phyloP scores from a whole-genome alignment of 2,113 vertebrate species.

The Reinhardtius hippoglossoides region DNA sequence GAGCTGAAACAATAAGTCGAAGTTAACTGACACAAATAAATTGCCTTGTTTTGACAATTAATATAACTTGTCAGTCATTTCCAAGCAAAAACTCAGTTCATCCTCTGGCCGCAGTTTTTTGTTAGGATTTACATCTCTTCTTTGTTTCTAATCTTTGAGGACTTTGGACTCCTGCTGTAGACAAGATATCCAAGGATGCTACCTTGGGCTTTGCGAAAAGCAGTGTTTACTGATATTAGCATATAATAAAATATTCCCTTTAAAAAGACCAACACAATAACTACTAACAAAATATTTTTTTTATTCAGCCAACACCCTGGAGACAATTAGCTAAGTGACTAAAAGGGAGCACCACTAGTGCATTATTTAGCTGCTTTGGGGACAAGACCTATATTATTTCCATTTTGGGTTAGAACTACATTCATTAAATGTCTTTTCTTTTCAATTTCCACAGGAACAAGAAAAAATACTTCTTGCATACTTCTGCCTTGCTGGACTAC shows the following conservation, averaged over 20 bases:
- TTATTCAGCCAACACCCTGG: not conserved
- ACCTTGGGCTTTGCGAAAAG: not conserved
- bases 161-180: not conserved
- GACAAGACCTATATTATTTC: not conserved
- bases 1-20: too few relatives aligned
- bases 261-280: conserved; percentile 7
- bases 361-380: conserved; percentile 1
- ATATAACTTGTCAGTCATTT: too few relatives aligned
- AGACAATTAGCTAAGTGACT: not conserved
- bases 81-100: too few relatives aligned
- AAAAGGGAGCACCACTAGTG: not conserved
- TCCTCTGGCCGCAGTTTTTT: too few relatives aligned
- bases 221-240: not conserved
- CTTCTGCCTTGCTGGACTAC: conserved; percentile 94
- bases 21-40: too few relatives aligned
- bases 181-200: not conserved
- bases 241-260: conserved; percentile 4
- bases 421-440: conserved; percentile 7
- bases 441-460: conserved; percentile 83
- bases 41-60: too few relatives aligned
- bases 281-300: not conserved
- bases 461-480: conserved; percentile 97
- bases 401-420: not conserved
- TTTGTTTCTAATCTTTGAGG: conserved; percentile 4
- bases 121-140: not conserved